phyloP scores from a whole-genome alignment of 2,113 vertebrate species.

The Donacobius atricapilla region DNA sequence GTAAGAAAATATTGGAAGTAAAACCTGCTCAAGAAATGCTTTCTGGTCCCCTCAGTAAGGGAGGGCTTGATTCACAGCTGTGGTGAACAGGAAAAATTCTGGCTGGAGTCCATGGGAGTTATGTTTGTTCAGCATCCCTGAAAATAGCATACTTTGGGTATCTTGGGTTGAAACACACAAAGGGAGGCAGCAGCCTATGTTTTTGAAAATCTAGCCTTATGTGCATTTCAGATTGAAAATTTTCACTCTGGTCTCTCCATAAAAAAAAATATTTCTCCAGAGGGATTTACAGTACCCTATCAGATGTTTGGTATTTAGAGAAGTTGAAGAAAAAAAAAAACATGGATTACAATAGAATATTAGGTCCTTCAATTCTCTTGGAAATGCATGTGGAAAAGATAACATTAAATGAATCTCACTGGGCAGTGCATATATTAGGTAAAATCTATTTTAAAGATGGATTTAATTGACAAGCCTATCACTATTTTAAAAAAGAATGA shows the following conservation, averaged over 20 bases:
- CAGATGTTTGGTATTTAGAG: background rate
- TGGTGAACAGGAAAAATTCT: background rate
- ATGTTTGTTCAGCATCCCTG: background rate
- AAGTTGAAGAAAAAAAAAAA: background rate
- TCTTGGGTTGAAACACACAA: background rate
- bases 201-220: background rate
- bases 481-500: background rate
- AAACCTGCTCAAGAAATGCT: background rate
- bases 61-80: background rate
- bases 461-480: slow-evolving; percentile 42
- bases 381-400: slow-evolving; percentile 13
- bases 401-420: background rate
- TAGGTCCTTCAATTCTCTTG: background rate
- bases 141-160: background rate
- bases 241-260: background rate
- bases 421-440: background rate
- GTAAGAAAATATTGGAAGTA: background rate
- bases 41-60: background rate
- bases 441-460: slow-evolving; percentile 30
- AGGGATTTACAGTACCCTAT: background rate
- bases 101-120: background rate
- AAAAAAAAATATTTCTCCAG: background rate
- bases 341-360: background rate
- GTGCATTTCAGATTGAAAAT: background rate
- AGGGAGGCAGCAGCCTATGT: background rate